A percentile compares a stretch with the other conserved stretches of the same genome.
Conservation (phyloP, 2,113 vertebrate genomes). For the Prunella himalayana region DNA sequence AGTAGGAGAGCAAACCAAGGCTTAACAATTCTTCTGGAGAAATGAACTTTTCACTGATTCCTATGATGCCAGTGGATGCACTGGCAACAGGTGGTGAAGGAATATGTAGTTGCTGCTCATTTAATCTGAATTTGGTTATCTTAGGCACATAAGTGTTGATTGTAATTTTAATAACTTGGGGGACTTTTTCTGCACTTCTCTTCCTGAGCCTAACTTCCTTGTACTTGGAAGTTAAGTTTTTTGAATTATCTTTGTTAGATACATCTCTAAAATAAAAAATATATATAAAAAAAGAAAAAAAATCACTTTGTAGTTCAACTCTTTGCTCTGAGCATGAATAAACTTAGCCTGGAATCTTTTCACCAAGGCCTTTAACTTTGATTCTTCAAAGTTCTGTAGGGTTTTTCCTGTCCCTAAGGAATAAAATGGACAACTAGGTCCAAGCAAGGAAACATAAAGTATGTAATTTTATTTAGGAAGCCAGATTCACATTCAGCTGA, state of each 20-base stretch:
- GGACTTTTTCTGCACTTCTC: background rate
- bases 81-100: background rate
- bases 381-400: background rate
- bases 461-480: background rate
- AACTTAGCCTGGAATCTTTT: background rate
- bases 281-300: background rate
- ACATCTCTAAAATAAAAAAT: background rate
- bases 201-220: background rate
- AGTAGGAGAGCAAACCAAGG: background rate
- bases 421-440: background rate
- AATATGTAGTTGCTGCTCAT: background rate
- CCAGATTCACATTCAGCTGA: background rate
- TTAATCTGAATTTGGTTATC: background rate
- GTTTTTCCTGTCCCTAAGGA: background rate
- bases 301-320: background rate
- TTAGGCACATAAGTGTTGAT: background rate
- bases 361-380: background rate
- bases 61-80: background rate
- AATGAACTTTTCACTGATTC: background rate
- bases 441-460: background rate
- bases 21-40: background rate
- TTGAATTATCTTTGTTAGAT: background rate
- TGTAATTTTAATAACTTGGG: background rate
- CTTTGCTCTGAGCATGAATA: accelerated
- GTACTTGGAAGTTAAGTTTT: background rate